These are phyloP conservation scores for Lycaena phlaeas DNA, from an alignment of 2,888 invertebrate species.

Conservation along the genomic window DNA sequence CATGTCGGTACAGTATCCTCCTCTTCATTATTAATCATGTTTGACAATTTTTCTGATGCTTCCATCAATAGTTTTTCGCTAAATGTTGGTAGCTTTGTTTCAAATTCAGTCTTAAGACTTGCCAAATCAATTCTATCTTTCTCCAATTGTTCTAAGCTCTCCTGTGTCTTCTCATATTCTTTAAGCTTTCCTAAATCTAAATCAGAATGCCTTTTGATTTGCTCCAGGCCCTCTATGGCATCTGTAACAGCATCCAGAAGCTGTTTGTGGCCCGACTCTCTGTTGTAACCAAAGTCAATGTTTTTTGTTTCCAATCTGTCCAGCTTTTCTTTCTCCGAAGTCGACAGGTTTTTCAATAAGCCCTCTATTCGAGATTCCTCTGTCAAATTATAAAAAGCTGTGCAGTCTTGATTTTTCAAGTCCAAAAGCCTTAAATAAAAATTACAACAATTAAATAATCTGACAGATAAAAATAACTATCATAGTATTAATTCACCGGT, in stretches of 20 bases:
- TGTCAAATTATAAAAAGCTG: conserved; percentile 36
- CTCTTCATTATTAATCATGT: conserved; percentile 35
- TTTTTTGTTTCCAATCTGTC: conserved; percentile 47
- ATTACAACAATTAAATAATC: conserved; percentile 13
- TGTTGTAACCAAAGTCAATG: conserved; percentile 51
- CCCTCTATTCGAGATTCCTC: conserved; percentile 32
- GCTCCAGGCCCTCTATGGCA: conserved; percentile 46
- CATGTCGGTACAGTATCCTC: conserved; percentile 15
- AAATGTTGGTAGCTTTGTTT: conserved; percentile 44
- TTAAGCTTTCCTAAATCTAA: conserved; percentile 41
- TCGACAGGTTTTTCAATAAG: conserved; percentile 29
- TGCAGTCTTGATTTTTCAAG: conserved; percentile 35
- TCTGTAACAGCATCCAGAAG: conserved; percentile 53
- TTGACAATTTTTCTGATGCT: conserved; percentile 41
- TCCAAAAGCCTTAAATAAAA: conserved; percentile 38
- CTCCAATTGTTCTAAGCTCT: conserved; percentile 31
- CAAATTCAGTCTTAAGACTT: conserved; percentile 40
- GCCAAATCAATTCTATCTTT: conserved; percentile 41
- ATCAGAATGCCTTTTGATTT: conserved; percentile 50
- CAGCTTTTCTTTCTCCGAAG: conserved; percentile 35
- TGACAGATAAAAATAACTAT: neutral
- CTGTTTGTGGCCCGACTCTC: conserved; percentile 46
- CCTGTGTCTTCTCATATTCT: conserved; percentile 36
- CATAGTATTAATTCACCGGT: no score
- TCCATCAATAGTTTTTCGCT: conserved; percentile 48